phyloP scores from a whole-genome alignment of 2,797 vertebrate genomes.

The Buphagus erythrorhynchus region DNA sequence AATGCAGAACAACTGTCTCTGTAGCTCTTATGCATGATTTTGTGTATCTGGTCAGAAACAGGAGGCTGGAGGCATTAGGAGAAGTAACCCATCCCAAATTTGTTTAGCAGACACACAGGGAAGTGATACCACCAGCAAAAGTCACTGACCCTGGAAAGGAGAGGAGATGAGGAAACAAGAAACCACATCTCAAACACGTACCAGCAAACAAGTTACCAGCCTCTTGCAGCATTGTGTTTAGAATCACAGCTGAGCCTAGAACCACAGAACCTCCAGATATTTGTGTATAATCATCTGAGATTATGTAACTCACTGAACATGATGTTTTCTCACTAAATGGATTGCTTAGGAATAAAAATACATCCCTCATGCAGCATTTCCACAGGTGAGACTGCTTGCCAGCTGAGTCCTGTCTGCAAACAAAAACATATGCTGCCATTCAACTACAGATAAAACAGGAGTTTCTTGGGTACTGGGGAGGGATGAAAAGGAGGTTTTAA shows the following conservation, averaged over 20 bases:
- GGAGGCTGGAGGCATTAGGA: neutral
- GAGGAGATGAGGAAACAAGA: neutral
- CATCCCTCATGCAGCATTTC: neutral
- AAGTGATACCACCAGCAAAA: neutral
- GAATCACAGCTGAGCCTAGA: neutral
- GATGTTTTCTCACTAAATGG: constrained; percentile 37
- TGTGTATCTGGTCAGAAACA: neutral
- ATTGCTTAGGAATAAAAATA: neutral
- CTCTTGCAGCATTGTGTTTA: neutral
- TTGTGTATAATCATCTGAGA: neutral
- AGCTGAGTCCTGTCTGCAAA: constrained; percentile 69
- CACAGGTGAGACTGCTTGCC: constrained; percentile 53
- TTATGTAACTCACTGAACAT: neutral
- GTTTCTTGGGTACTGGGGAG: neutral
- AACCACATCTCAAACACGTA: neutral
- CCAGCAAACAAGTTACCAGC: neutral
- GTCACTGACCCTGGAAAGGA: neutral
- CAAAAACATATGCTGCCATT: constrained; percentile 25
- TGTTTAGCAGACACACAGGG: neutral
- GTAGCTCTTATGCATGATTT: neutral
- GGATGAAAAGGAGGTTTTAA: neutral
- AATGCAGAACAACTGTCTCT: neutral
- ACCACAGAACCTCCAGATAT: neutral
- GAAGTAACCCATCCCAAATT: neutral
- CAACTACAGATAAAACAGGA: neutral